These are phyloP conservation scores for Syngnathus rostellatus DNA, from an alignment of 2,797 vertebrate genomes.

Conservation along the genomic window DNA sequence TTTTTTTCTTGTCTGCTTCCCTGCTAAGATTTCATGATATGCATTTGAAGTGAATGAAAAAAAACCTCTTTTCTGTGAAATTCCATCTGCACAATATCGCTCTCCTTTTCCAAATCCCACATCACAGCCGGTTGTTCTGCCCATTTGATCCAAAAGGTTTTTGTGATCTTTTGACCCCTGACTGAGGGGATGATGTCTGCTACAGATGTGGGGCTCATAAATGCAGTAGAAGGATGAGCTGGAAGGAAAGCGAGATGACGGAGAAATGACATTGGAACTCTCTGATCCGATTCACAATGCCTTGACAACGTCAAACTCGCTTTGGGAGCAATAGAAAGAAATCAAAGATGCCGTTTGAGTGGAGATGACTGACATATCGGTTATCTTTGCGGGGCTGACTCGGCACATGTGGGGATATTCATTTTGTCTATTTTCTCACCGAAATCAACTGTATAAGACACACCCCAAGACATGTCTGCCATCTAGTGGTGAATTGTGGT, in stretches of 20 bases:
- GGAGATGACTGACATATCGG: conserved; percentile 23
- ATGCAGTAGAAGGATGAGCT: conserved; percentile 19
- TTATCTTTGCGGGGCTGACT: conserved; percentile 16
- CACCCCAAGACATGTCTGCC: no score
- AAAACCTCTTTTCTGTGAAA: conserved; percentile 12
- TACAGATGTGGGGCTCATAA: conserved; percentile 46
- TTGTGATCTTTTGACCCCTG: conserved; percentile 16
- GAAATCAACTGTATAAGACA: no score
- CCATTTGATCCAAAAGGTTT: conserved; percentile 12
- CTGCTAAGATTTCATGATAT: conserved; percentile 19
- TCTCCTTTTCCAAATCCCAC: conserved; percentile 20
- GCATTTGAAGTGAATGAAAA: conserved; percentile 6
- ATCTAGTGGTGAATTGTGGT: no score
- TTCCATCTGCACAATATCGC: conserved; percentile 21
- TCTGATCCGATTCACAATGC: conserved; percentile 17
- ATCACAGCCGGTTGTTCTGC: conserved; percentile 15
- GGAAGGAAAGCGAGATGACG: conserved; percentile 19
- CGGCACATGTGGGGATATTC: conserved; percentile 32
- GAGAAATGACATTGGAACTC: conserved; percentile 2
- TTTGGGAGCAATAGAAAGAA: conserved; percentile 17
- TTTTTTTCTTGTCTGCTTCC: background rate
- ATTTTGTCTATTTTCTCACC: no score
- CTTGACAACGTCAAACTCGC: conserved; percentile 23
- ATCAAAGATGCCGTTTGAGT: conserved; percentile 8
- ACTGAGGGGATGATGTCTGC: conserved; percentile 31